Conservation (phyloP, 2,113 vertebrate species). For the Heterotilapia buettikoferi region DNA sequence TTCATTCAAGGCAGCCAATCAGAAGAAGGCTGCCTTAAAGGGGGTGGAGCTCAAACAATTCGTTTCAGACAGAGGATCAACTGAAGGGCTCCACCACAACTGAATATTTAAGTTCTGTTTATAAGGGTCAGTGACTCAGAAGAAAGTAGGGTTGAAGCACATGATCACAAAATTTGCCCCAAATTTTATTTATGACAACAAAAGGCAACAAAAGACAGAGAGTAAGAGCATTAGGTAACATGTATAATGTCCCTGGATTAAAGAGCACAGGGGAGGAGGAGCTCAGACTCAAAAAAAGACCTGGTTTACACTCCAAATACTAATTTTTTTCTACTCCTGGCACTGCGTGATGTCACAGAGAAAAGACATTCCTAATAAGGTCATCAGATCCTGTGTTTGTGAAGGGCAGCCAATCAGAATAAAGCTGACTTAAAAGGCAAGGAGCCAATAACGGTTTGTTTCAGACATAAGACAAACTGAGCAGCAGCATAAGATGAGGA, state of each 20-base stretch:
- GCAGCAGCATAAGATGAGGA: neutral
- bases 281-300: neutral
- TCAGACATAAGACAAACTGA: neutral
- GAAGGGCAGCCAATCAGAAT: neutral
- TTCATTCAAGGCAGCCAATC: neutral
- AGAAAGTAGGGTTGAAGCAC: neutral
- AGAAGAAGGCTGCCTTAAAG: neutral
- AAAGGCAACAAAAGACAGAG: neutral
- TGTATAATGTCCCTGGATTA: neutral
- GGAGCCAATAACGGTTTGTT: neutral
- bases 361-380: neutral
- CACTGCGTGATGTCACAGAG: neutral
- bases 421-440: neutral
- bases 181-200: neutral
- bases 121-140: neutral
- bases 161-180: neutral
- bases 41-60: too few species aligned
- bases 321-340: neutral
- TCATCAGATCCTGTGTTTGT: neutral
- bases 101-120: neutral
- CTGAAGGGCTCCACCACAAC: neutral
- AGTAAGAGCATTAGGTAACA: neutral
- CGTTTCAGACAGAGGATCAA: neutral
- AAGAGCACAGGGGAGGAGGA: neutral
- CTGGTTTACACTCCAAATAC: neutral